These are phyloP conservation scores for Megaceryle maxima DNA, from an alignment of 2,113 vertebrate genomes.

Conservation along the genomic window DNA sequence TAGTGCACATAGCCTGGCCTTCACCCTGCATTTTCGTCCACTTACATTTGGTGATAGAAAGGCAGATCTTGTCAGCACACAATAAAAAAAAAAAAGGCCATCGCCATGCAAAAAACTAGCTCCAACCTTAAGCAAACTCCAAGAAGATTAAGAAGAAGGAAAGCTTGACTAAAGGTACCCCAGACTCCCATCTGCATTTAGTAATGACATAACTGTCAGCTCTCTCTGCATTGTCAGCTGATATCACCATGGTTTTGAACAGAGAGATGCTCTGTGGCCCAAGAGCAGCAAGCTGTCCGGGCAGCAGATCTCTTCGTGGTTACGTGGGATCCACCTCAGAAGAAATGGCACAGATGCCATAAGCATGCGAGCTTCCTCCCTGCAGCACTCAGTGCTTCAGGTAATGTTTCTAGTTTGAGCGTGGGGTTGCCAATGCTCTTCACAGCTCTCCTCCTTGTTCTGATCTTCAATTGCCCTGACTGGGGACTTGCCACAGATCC, in stretches of 20 bases:
- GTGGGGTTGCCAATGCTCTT: not conserved
- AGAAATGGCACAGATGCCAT: not conserved
- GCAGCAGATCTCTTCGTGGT: not conserved
- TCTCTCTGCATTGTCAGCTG: not conserved
- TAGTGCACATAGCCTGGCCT: not conserved
- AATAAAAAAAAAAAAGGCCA: not conserved
- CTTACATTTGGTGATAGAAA: not conserved
- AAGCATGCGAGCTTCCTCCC: not conserved
- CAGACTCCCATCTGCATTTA: not conserved
- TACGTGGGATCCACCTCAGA: fast-evolving
- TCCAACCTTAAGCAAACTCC: not conserved
- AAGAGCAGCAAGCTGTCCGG: not conserved
- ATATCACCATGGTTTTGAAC: not conserved
- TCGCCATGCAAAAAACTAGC: not conserved
- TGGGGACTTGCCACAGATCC: not conserved
- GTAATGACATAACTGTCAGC: not conserved
- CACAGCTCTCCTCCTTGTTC: not conserved
- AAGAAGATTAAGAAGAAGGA: not conserved
- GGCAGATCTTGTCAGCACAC: not conserved
- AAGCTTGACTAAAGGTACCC: not conserved
- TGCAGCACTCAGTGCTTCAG: not conserved
- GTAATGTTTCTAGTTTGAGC: not conserved
- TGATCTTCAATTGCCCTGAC: not conserved
- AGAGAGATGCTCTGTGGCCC: not conserved
- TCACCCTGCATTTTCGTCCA: not conserved